phyloP scores from a whole-genome alignment of 2,888 invertebrate genomes.

The Acleris laterana region DNA sequence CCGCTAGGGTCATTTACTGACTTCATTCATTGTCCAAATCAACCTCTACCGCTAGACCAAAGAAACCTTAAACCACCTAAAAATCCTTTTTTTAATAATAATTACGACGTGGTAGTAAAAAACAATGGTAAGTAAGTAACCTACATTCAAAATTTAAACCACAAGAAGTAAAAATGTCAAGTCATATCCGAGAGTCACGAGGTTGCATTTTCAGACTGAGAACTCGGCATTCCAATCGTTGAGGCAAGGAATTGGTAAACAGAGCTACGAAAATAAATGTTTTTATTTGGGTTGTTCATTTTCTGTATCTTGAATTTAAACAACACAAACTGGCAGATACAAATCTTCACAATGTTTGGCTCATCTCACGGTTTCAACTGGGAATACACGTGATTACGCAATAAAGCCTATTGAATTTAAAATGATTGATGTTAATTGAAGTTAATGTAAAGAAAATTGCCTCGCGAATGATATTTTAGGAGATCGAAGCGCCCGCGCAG shows the following conservation, averaged over 20 bases:
- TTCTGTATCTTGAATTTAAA: slow-evolving; percentile 21
- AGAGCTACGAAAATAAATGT: slow-evolving; percentile 29
- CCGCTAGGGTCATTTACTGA: too few relatives aligned
- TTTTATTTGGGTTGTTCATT: slow-evolving; percentile 21
- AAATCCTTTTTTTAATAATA: too few relatives aligned
- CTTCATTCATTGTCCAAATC: too few relatives aligned
- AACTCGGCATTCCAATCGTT: slow-evolving; percentile 30
- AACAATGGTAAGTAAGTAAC: slow-evolving; percentile 3
- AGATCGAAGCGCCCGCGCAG: slow-evolving; percentile 45
- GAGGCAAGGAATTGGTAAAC: slow-evolving; percentile 25
- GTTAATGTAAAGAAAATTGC: slow-evolving; percentile 18
- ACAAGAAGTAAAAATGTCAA: slow-evolving; percentile 18
- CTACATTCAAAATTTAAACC: background rate
- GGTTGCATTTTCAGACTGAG: slow-evolving; percentile 26
- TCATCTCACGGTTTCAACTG: background rate
- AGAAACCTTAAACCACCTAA: too few relatives aligned
- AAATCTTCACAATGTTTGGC: background rate
- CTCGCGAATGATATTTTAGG: slow-evolving; percentile 44
- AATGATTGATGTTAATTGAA: slow-evolving; percentile 23
- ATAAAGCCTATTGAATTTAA: slow-evolving; percentile 15
- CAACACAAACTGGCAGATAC: slow-evolving; percentile 5
- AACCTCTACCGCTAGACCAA: too few relatives aligned
- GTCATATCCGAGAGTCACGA: slow-evolving; percentile 32
- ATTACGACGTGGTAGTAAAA: background rate
- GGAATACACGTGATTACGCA: background rate